Evolutionary conservation across 1,140 invertebrate species (phyloP).

Genomic region (Cardiocondyla obscurior): DNA sequence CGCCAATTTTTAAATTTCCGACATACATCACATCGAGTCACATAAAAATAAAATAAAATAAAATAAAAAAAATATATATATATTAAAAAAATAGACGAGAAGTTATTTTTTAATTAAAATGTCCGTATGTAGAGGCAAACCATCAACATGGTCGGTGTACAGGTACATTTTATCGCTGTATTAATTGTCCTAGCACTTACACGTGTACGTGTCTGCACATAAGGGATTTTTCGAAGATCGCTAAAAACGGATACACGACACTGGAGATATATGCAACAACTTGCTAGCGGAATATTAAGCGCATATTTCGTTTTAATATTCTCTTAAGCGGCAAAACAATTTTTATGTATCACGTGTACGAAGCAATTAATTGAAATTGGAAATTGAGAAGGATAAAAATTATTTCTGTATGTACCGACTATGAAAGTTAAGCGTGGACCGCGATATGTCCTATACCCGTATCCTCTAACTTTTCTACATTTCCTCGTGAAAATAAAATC

Average conservation of each 20-base stretch:
- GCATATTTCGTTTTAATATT: no score
- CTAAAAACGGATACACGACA: constrained; percentile 11
- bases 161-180: constrained; percentile 82
- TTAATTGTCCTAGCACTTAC: constrained; percentile 73
- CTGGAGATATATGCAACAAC: not conserved
- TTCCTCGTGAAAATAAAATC: constrained; percentile 22
- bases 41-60: no score
- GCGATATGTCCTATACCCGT: constrained; percentile 4
- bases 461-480: constrained; percentile 17
- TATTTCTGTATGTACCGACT: not conserved
- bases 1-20: not conserved
- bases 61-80: no score
- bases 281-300: not conserved
- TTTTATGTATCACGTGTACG: not conserved
- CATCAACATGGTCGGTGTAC: constrained; percentile 76
- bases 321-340: not conserved
- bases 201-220: constrained; percentile 29
- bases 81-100: no score
- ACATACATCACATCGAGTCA: no score
- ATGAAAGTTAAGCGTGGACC: not conserved
- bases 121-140: constrained; percentile 71
- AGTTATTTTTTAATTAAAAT: constrained; percentile 10
- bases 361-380: not conserved
- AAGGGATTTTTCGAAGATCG: constrained; percentile 7
- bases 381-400: not conserved